Evolutionary conservation across 2,888 invertebrate species (phyloP).

Genomic region (Drosophila pseudotakahashii): DNA sequence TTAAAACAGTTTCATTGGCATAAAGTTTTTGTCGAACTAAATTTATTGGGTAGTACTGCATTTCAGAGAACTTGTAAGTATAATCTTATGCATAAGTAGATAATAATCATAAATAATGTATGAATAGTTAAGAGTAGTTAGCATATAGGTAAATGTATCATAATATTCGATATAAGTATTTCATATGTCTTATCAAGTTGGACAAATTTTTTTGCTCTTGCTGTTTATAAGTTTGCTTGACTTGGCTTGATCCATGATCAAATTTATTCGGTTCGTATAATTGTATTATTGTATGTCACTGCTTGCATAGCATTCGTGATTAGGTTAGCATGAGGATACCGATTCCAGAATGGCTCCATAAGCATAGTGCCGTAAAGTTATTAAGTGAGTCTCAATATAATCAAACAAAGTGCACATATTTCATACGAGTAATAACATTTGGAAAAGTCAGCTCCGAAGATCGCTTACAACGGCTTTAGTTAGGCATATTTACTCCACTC

Average conservation of each 20-base stretch:
- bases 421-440: conserved; percentile 66
- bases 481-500: background rate
- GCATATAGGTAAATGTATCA: conserved; percentile 52
- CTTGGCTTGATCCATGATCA: conserved; percentile 70
- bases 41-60: conserved; percentile 86
- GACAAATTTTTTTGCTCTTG: conserved; percentile 47
- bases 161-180: conserved; percentile 46
- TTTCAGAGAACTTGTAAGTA: conserved; percentile 69
- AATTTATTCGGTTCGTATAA: conserved; percentile 37
- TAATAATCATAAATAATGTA: conserved; percentile 46
- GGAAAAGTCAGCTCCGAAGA: conserved; percentile 5
- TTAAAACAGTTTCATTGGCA: conserved; percentile 81
- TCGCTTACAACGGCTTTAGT: conserved; percentile 10
- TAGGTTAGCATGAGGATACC: conserved; percentile 24
- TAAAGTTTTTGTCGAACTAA: conserved; percentile 85
- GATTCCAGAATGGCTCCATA: conserved; percentile 45
- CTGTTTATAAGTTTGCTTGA: conserved; percentile 48
- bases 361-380: conserved; percentile 42
- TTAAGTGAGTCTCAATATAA: conserved; percentile 43
- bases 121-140: conserved; percentile 59
- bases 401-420: conserved; percentile 72
- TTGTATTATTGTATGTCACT: conserved; percentile 53
- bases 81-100: conserved; percentile 71
- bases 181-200: conserved; percentile 46
- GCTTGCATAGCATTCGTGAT: conserved; percentile 30